Percentiles rank a stretch among this genome's conserved stretches.
These are phyloP conservation scores for Trichacis sp. DNA, from an alignment of 2,888 invertebrate genomes.

Conservation along the genomic window DNA sequence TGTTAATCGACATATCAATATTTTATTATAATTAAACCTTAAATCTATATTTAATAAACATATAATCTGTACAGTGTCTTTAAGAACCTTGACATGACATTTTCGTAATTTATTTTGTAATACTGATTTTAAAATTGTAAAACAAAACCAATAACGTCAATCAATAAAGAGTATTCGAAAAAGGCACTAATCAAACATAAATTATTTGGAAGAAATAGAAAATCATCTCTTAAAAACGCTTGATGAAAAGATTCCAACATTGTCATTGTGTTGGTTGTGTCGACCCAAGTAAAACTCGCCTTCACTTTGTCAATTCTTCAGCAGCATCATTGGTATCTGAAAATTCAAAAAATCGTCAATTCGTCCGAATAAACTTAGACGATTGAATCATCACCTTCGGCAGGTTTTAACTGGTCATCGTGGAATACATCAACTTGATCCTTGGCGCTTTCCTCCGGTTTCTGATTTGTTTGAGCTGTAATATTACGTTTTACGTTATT, in stretches of 20 bases:
- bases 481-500: background rate
- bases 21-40: background rate
- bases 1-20: too few species aligned
- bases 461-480: slow-evolving; percentile 13
- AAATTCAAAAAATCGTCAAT: too few species aligned
- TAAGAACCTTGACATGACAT: background rate
- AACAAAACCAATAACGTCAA: background rate
- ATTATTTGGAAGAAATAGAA: too few species aligned
- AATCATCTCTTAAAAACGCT: too few species aligned
- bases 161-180: too few species aligned
- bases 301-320: background rate
- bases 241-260: too few species aligned
- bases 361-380: too few species aligned
- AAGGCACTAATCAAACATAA: background rate
- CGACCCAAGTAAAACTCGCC: too few species aligned
- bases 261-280: too few species aligned
- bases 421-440: slow-evolving; percentile 8
- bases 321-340: background rate
- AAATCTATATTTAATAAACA: background rate
- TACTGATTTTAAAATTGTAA: background rate
- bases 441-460: slow-evolving; percentile 5
- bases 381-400: slow-evolving; percentile 1
- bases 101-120: background rate
- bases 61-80: background rate
- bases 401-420: slow-evolving; percentile 4